Conservation (phyloP, 2,888 invertebrate species). For the Drosophila affinis region DNA sequence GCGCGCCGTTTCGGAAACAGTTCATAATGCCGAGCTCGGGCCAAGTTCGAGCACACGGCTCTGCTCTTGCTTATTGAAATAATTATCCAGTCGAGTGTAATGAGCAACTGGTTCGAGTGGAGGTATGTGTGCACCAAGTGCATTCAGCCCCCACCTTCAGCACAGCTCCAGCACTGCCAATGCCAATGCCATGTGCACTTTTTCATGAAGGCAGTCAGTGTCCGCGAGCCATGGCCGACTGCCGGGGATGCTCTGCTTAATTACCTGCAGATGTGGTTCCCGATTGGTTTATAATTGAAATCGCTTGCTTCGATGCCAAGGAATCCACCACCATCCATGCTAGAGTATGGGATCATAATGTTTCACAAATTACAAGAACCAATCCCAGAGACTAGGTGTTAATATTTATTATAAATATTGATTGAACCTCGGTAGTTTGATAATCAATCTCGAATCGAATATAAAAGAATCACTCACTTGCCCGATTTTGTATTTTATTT, state of each 20-base stretch:
- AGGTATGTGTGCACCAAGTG: conserved; percentile 3
- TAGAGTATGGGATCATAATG: no score
- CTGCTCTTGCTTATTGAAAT: conserved; percentile 73
- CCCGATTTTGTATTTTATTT: neutral
- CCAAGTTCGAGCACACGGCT: conserved; percentile 54
- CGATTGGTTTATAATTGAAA: conserved; percentile 57
- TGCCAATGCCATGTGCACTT: conserved; percentile 48
- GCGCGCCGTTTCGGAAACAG: conserved; percentile 76
- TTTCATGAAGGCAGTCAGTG: conserved; percentile 35
- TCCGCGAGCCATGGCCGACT: conserved; percentile 4
- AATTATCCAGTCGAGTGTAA: conserved; percentile 75
- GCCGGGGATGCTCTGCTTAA: conserved; percentile 36
- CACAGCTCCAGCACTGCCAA: neutral
- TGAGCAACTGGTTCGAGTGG: conserved; percentile 74
- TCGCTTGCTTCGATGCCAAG: conserved; percentile 2
- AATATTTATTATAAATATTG: no score
- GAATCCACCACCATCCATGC: neutral
- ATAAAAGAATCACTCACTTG: no score
- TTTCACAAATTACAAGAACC: neutral
- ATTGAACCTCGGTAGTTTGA: no score
- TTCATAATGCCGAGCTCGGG: conserved; percentile 68
- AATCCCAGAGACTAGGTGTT: no score
- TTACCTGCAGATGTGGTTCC: conserved; percentile 60
- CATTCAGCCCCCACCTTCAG: neutral
- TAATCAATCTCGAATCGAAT: no score